phyloP scores from a whole-genome alignment of 2,113 vertebrate genomes.

The Dicaeum eximium region DNA sequence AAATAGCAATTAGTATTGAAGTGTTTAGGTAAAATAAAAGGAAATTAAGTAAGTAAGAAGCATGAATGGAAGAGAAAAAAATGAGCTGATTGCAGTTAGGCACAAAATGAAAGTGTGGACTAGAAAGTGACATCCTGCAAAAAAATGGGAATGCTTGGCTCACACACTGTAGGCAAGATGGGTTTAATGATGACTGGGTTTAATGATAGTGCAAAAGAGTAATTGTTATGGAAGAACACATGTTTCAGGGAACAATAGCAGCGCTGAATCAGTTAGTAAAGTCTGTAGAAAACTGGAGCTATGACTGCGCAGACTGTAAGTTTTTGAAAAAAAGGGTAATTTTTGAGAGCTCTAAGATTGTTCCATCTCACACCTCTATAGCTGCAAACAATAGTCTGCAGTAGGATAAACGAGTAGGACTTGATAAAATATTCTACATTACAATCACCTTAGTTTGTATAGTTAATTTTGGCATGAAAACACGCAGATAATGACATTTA shows the following conservation, averaged over 20 bases:
- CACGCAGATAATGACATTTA: neutral
- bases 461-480: neutral
- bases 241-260: neutral
- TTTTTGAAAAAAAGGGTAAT: neutral
- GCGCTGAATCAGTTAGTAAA: neutral
- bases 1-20: neutral
- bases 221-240: slow-evolving; percentile 1
- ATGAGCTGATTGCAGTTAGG: neutral
- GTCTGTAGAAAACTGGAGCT: neutral
- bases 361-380: neutral
- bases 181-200: neutral
- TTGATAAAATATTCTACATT: neutral
- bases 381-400: neutral
- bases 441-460: neutral
- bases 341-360: neutral
- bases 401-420: neutral
- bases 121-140: neutral
- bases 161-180: neutral
- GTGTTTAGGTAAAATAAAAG: neutral
- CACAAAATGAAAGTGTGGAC: neutral
- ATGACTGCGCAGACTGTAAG: neutral
- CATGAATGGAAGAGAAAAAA: neutral
- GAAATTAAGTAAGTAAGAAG: neutral
- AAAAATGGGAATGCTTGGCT: neutral
- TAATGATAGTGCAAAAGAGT: neutral